Evolutionary conservation across 1,140 invertebrate genomes (phyloP).

Genomic region (Babylonia areolata): DNA sequence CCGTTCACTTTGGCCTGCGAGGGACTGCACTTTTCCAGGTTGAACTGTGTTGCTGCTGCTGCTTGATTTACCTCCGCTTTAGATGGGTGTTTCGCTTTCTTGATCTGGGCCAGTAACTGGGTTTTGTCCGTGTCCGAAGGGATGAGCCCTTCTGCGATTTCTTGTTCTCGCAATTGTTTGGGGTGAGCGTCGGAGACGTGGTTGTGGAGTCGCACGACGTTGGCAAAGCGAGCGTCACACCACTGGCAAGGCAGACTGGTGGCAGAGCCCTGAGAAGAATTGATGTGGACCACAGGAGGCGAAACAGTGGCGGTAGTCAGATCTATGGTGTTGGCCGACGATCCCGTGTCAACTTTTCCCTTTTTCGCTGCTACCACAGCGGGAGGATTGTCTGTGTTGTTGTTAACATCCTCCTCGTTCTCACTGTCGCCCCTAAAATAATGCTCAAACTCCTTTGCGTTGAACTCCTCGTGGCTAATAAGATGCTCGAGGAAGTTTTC

Average conservation of each 20-base stretch:
- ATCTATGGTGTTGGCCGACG: slow-evolving; percentile 21
- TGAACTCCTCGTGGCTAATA: slow-evolving; percentile 64
- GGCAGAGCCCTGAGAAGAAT: neutral
- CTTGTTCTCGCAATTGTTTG: slow-evolving; percentile 61
- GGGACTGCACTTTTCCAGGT: neutral
- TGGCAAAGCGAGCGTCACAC: slow-evolving; percentile 67
- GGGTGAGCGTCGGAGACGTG: slow-evolving; percentile 66
- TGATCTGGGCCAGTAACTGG: slow-evolving; percentile 11
- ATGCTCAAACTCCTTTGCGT: slow-evolving; percentile 59
- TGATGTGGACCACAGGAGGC: neutral
- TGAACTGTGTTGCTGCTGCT: too few relatives aligned
- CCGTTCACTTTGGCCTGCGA: neutral
- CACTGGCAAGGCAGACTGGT: slow-evolving; percentile 65
- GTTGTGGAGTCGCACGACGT: slow-evolving; percentile 63
- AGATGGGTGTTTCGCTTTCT: neutral
- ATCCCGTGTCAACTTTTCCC: neutral
- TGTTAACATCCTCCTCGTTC: slow-evolving; percentile 31
- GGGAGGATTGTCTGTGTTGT: slow-evolving; percentile 23
- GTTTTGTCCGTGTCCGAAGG: neutral
- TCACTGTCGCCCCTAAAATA: slow-evolving; percentile 50
- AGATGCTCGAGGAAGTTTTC: slow-evolving; percentile 64
- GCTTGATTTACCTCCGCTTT: neutral
- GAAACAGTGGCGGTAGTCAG: slow-evolving; percentile 16
- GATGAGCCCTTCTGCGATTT: slow-evolving; percentile 50
- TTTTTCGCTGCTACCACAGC: neutral